A percentile compares a stretch with the other conserved stretches of the same genome.
These are phyloP conservation scores for Apodemia zela DNA, from an alignment of 2,888 invertebrate genomes.

Conservation along the genomic window DNA sequence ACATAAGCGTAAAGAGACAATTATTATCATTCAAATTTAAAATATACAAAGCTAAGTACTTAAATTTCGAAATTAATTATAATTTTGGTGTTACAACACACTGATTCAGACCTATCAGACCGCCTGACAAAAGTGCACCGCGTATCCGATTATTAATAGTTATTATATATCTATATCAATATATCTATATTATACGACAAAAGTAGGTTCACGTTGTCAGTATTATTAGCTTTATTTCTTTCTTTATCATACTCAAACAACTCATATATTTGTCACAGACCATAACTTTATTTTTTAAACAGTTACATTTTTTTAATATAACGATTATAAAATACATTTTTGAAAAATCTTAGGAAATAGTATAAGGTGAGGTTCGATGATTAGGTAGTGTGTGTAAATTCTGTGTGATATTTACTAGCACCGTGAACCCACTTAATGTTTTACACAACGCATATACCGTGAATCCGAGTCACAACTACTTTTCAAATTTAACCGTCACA, in stretches of 20 bases:
- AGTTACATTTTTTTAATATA: neutral
- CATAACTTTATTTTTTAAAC: neutral
- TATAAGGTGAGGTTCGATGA: neutral
- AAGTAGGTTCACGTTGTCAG: neutral
- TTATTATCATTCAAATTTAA: neutral
- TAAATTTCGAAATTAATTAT: neutral
- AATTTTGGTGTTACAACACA: neutral
- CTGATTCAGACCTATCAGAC: neutral
- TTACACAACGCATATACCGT: conserved; percentile 52
- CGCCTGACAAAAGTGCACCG: conserved; percentile 43
- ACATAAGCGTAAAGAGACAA: neutral
- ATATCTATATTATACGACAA: conserved; percentile 58
- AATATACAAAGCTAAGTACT: conserved; percentile 1
- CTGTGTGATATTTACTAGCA: neutral
- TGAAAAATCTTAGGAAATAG: neutral
- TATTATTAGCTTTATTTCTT: too few relatives aligned
- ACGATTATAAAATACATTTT: too few relatives aligned
- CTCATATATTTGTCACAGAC: neutral
- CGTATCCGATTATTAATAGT: conserved; percentile 40
- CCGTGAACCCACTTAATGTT: conserved; percentile 35
- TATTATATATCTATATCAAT: conserved; percentile 52
- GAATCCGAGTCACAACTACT: conserved; percentile 47
- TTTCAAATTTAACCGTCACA: conserved; percentile 46
- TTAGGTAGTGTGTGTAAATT: neutral
- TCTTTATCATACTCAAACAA: neutral